These are phyloP conservation scores for Semaprochilodus insignis DNA, from an alignment of 2,797 vertebrate species.

Conservation along the genomic window DNA sequence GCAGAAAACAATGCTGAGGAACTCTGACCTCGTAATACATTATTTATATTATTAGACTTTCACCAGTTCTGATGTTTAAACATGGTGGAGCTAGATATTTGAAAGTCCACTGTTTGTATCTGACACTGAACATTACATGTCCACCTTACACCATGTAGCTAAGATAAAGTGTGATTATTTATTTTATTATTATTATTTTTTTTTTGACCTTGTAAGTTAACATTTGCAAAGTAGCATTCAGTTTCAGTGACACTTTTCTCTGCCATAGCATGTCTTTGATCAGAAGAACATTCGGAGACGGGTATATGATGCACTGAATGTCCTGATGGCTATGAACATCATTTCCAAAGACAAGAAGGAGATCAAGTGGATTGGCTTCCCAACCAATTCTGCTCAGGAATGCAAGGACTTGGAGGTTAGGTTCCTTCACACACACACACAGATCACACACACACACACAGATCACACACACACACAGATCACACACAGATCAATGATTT, in stretches of 20 bases:
- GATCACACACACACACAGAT: not conserved
- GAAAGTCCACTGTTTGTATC: too few species aligned
- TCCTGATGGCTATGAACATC: conserved; percentile 99
- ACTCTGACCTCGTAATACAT: too few species aligned
- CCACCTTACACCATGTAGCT: too few species aligned
- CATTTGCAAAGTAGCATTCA: too few species aligned
- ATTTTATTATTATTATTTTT: too few species aligned
- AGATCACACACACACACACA: not conserved
- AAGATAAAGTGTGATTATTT: too few species aligned
- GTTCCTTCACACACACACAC: not conserved
- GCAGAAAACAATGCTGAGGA: too few species aligned
- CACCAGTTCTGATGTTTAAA: too few species aligned
- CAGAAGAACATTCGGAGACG: conserved; percentile 98
- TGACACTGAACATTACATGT: too few species aligned
- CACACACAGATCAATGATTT: too few species aligned
- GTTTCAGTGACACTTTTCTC: not conserved
- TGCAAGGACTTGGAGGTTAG: conserved; percentile 96
- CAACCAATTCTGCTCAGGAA: conserved; percentile 98
- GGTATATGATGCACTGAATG: conserved; percentile 97
- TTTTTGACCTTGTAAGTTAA: not conserved
- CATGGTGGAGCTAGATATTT: too few species aligned
- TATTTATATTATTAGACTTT: too few species aligned
- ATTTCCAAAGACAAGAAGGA: conserved; percentile 99
- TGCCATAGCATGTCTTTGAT: conserved; percentile 89
- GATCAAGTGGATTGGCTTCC: conserved; percentile 98